Base-by-base conservation (phyloP, 2,113 vertebrate genomes). In the Cranoglanis bouderius region DNA sequence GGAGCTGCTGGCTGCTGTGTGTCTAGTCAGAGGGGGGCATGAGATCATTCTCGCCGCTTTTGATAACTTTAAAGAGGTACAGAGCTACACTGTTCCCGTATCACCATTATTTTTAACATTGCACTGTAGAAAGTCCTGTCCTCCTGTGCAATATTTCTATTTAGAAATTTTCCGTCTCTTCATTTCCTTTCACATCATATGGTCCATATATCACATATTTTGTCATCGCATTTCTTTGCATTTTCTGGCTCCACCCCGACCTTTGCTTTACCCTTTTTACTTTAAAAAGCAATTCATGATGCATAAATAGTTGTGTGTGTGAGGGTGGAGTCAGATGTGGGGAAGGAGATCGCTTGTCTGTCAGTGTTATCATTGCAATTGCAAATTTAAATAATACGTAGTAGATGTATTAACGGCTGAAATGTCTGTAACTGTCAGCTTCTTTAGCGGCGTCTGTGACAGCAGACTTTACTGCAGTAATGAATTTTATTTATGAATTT, bases 1-100 rank as follows among this genome's bases (percentile, higher is more conserved):
- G 94, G 98, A 99, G 94, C 96, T 99, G 89, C 94, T 99, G 94
- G 98, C 98, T 0, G 98, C 98, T 0, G 98, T 99, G 53, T 99
- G 98, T 95, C 95, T 99, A 91, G 98, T 99, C 92, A 95, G 98
- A 91, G 98, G 98, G 0, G 98, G 98, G 67, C 98, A 99, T 0
- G 98, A 99, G 95, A 99, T 99, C 90, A 99, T 99, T 93, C 97
- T 99, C 0, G 96, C 98, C 0, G 98, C 98, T 21, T 99, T 99
- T 32, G 98, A 99, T 95, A 97, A 99, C 95, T 99, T 99, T 95
- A 98, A 99, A 95, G 98, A 99, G 98, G 98, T 99, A 85, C 53
- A 32, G 14, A 55, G 19, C 67, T 84, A 13, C 51, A 46, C 19
- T 51, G 26, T 70, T n/a, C 29, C 2, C 8, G 9, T 49, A 65